phyloP scores from a whole-genome alignment of 1,140 invertebrate species.

The Drosophila albomicans region DNA sequence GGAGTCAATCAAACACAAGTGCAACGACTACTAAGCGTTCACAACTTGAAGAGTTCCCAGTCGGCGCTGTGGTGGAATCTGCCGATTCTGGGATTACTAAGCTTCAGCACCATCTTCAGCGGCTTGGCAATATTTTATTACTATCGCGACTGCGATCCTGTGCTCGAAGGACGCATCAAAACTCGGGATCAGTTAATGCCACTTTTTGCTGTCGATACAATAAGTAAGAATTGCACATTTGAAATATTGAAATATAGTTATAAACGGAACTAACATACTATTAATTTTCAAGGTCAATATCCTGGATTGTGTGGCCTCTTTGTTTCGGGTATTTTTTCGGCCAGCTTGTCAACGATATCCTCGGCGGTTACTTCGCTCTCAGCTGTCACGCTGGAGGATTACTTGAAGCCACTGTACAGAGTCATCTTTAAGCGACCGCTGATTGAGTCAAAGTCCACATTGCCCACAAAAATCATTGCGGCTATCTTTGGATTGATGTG shows the following conservation, averaged over 20 bases:
- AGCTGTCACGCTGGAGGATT: conserved; percentile 94
- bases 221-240: conserved; percentile 84
- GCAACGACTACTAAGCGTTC: conserved; percentile 93
- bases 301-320: conserved; percentile 93
- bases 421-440: conserved; percentile 70
- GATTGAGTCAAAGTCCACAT: conserved; percentile 75
- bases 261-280: not conserved
- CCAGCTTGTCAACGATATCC: conserved; percentile 92
- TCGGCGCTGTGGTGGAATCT: conserved; percentile 89
- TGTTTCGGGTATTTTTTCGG: conserved; percentile 93
- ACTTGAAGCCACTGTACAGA: conserved; percentile 87
- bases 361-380: conserved; percentile 94
- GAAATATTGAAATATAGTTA: not conserved
- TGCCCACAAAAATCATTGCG: conserved; percentile 88
- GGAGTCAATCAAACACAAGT: conserved; percentile 95
- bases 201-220: conserved; percentile 91
- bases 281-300: conserved; percentile 79
- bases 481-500: conserved; percentile 90
- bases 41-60: conserved; percentile 88
- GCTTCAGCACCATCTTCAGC: conserved; percentile 90
- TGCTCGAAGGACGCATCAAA: conserved; percentile 86
- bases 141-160: conserved; percentile 92
- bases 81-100: conserved; percentile 89
- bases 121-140: conserved; percentile 92
- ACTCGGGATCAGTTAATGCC: conserved; percentile 88